Conservation (phyloP, 2,888 invertebrate genomes). For the Merodon equestris region DNA sequence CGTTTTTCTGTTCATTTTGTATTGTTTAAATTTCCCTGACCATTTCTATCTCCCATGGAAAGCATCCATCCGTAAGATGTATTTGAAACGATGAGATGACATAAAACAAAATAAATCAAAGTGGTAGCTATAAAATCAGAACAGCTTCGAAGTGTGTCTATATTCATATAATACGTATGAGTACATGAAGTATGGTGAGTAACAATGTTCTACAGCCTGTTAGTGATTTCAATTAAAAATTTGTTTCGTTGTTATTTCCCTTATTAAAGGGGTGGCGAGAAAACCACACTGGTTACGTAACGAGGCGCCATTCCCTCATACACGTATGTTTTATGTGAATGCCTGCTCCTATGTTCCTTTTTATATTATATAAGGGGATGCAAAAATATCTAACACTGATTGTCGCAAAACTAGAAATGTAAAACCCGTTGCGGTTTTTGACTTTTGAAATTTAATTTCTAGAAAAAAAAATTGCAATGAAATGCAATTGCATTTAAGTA, state of each 20-base stretch:
- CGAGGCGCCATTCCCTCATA: neutral
- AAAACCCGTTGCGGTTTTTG: too few relatives aligned
- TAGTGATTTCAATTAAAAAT: constrained; percentile 62
- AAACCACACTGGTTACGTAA: too few relatives aligned
- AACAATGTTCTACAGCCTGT: constrained; percentile 44
- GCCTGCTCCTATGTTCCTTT: constrained; percentile 19
- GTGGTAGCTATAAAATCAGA: constrained; percentile 55
- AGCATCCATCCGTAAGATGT: constrained; percentile 55
- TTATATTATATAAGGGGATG: constrained; percentile 27
- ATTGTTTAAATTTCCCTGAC: constrained; percentile 64
- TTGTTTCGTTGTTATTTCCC: constrained; percentile 60
- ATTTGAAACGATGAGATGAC: constrained; percentile 40
- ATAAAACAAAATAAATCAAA: constrained; percentile 21
- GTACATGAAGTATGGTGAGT: constrained; percentile 9
- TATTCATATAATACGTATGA: too few relatives aligned
- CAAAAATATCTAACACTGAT: too few relatives aligned
- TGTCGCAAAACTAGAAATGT: too few relatives aligned
- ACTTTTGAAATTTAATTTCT: too few relatives aligned
- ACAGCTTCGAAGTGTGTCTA: constrained; percentile 14
- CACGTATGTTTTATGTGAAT: neutral
- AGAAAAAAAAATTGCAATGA: too few relatives aligned
- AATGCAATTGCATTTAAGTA: too few relatives aligned
- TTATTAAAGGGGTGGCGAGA: constrained; percentile 37
- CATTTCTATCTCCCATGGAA: constrained; percentile 59
- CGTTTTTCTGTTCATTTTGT: constrained; percentile 49